Conservation (phyloP, 1,140 invertebrate genomes). For the Saccostrea echinata region DNA sequence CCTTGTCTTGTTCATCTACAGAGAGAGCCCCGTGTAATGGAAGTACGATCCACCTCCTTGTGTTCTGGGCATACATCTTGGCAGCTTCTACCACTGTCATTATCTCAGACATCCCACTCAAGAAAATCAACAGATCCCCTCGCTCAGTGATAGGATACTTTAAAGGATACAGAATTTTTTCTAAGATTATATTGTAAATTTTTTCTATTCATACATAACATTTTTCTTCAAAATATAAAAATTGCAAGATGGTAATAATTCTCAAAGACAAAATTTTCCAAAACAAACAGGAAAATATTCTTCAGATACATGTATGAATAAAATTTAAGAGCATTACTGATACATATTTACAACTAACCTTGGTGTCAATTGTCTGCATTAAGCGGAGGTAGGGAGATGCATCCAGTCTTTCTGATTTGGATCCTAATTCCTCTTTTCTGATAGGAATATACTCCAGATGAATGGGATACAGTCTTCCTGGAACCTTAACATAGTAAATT, state of each 20-base stretch:
- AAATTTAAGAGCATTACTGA: no score
- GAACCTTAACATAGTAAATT: conserved; percentile 84
- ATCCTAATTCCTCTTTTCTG: conserved; percentile 82
- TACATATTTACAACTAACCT: conserved; percentile 82
- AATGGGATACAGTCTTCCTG: conserved; percentile 96
- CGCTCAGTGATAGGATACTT: conserved; percentile 87
- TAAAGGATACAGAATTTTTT: conserved; percentile 23
- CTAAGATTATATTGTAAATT: no score
- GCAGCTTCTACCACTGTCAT: conserved; percentile 93
- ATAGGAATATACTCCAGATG: conserved; percentile 92
- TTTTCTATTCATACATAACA: no score
- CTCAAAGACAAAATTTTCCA: no score
- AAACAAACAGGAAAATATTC: no score
- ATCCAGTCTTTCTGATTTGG: conserved; percentile 88
- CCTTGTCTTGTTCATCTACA: conserved; percentile 97
- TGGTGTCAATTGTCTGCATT: conserved; percentile 94
- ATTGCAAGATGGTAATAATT: no score
- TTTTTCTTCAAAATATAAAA: no score
- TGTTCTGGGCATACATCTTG: conserved; percentile 90
- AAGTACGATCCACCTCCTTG: conserved; percentile 95
- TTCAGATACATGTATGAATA: no score
- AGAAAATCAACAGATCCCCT: conserved; percentile 97
- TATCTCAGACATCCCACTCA: conserved; percentile 98
- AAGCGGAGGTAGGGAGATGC: conserved; percentile 95
- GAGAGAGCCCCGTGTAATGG: conserved; percentile 96